Conservation (phyloP, 2,113 vertebrate species). For the Puma concolor region DNA sequence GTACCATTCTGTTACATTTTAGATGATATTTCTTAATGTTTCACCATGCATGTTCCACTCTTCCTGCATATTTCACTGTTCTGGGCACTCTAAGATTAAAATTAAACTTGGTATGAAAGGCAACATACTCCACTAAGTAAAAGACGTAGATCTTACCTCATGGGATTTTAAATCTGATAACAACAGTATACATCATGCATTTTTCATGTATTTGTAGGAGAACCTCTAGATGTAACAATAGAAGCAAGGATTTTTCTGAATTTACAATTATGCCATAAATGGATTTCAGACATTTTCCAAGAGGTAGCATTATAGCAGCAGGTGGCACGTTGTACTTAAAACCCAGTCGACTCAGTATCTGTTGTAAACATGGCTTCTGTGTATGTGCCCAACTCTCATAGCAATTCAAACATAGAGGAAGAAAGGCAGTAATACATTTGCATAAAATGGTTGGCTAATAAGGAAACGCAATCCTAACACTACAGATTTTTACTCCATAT, state of each 20-base stretch:
- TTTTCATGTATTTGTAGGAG: slow-evolving; percentile 9
- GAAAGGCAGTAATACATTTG: background rate
- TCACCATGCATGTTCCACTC: background rate
- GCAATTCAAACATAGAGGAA: background rate
- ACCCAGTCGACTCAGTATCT: background rate
- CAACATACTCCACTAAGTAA: background rate
- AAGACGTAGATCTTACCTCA: background rate
- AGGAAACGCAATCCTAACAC: slow-evolving; percentile 29
- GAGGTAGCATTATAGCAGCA: background rate
- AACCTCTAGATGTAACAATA: background rate
- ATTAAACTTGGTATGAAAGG: slow-evolving; percentile 17
- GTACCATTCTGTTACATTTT: background rate
- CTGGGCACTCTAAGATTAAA: slow-evolving; percentile 4
- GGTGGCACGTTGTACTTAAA: background rate
- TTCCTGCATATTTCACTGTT: background rate
- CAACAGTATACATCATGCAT: background rate
- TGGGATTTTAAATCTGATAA: slow-evolving; percentile 35
- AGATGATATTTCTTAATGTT: slow-evolving; percentile 30
- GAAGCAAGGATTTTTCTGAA: slow-evolving; percentile 29
- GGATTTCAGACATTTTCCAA: slow-evolving; percentile 51
- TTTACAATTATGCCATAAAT: slow-evolving; percentile 1
- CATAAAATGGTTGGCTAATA: background rate
- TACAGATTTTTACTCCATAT: slow-evolving; percentile 29
- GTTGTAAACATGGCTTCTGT: slow-evolving; percentile 48
- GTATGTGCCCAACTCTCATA: background rate